Evolutionary conservation across 2,888 invertebrate species (phyloP).

Genomic region (Nomada fabriciana): DNA sequence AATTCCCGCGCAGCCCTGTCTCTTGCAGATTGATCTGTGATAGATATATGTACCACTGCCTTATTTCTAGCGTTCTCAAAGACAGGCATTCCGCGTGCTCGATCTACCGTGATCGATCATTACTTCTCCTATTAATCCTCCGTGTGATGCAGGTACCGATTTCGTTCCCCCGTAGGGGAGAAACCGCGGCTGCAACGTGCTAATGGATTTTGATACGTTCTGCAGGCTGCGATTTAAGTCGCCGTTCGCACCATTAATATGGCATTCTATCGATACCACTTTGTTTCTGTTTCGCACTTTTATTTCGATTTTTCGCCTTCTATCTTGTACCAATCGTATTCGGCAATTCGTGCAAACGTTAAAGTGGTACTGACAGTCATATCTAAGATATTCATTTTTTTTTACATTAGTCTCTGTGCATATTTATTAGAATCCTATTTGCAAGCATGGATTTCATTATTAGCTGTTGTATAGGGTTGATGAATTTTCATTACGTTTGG

Average conservation of each 20-base stretch:
- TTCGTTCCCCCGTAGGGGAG: constrained; percentile 50
- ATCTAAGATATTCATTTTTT: too few relatives aligned
- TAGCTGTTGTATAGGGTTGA: too few relatives aligned
- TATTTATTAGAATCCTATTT: too few relatives aligned
- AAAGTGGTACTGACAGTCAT: too few relatives aligned
- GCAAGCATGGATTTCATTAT: too few relatives aligned
- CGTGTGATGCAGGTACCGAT: constrained; percentile 58
- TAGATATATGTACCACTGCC: constrained; percentile 62
- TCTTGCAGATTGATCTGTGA: constrained; percentile 68
- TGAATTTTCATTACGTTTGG: too few relatives aligned
- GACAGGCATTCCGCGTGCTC: constrained; percentile 67
- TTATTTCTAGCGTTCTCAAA: constrained; percentile 65
- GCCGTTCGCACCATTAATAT: neutral
- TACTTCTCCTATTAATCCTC: constrained; percentile 73
- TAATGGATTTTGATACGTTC: constrained; percentile 3
- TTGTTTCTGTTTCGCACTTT: too few relatives aligned
- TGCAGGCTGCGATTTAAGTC: constrained; percentile 21
- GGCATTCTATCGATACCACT: too few relatives aligned
- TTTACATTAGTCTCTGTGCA: too few relatives aligned
- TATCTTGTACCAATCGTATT: too few relatives aligned
- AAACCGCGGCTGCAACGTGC: constrained; percentile 34
- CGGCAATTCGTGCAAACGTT: too few relatives aligned
- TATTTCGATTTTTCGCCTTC: too few relatives aligned
- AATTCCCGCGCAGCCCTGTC: constrained; percentile 42
- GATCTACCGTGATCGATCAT: constrained; percentile 74